Percentiles rank a stretch among this genome's conserved stretches.
phyloP scores from a whole-genome alignment of 2,888 invertebrate genomes.

The Tachina lurida region DNA sequence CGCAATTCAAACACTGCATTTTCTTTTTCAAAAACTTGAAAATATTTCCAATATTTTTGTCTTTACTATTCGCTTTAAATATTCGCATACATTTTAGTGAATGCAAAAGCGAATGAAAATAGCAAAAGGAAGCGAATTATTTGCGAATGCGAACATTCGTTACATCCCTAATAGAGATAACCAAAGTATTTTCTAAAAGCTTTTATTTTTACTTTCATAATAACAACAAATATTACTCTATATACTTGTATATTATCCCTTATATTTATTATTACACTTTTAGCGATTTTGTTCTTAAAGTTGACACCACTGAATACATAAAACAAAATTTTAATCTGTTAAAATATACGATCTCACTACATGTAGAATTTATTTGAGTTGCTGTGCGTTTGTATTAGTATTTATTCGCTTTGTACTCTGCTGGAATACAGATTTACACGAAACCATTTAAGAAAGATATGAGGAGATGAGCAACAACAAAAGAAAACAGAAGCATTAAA shows the following conservation, averaged over 20 bases:
- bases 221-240: background rate
- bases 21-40: no score
- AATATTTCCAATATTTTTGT: no score
- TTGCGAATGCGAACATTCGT: no score
- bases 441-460: constrained; percentile 57
- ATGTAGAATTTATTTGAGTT: constrained; percentile 31
- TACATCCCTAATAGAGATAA: no score
- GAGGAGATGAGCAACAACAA: constrained; percentile 6
- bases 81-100: no score
- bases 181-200: no score
- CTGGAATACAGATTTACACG: constrained; percentile 42
- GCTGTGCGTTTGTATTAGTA: constrained; percentile 15
- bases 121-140: no score
- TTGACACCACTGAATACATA: constrained; percentile 38
- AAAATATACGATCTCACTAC: constrained; percentile 26
- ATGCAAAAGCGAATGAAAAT: no score
- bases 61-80: no score
- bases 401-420: constrained; percentile 35
- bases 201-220: no score
- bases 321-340: constrained; percentile 25
- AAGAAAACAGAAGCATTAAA: constrained; percentile 66
- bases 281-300: constrained; percentile 8
- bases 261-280: background rate
- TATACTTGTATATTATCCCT: background rate
- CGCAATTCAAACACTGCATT: no score